Evolutionary conservation across 2,888 invertebrate species (phyloP), one percentile per base, ranked within the genome.

Genomic region (Hololepta plana): DNA sequence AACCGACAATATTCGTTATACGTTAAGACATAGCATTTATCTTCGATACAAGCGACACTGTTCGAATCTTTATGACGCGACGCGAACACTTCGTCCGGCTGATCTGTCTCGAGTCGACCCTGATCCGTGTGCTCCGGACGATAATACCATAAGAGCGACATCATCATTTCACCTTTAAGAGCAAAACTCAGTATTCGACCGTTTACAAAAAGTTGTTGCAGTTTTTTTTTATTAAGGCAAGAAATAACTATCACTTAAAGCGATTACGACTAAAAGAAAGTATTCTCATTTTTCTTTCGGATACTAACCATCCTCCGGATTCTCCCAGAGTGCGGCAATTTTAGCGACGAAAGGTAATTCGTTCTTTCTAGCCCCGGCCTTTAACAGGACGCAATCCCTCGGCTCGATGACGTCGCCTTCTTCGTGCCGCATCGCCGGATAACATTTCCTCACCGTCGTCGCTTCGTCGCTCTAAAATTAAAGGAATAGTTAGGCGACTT

Each of bases 1-100:
- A 45, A 93, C 91, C 95, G 75, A 70, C 90, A 91, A 51, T 90
- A 95, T 61, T 95, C 93, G 57, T 87, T 85, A 54, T 80, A 90
- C 19, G 90, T 91, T 42, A 95, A 70, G 34, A 95, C 93, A 56
- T 84, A 91, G 59, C 93, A 93, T 57, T 87, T 88, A 60, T 95
- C 95, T 54, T 95, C 95, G 45, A 95, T 93, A 54, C 91, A 93
- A 30, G 93, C 93, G 30, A 93, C 93, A 43, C 87, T 87, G 58
- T 90, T 88, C 38, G 82, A 82, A 60, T 95, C 95, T 34, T 85
- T 72, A 56, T 95, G 95, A 31, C 87, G 72, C 12, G 91, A 93
- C 22, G 95, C 93, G 57, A 91, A 95, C 31, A 95, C 80, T 57
- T 95, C 95, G 49, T 87, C 87, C 7, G 74, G 70, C 47, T 79